Base-by-base conservation (phyloP, 2,113 vertebrate genomes). In the Gambusia affinis region DNA sequence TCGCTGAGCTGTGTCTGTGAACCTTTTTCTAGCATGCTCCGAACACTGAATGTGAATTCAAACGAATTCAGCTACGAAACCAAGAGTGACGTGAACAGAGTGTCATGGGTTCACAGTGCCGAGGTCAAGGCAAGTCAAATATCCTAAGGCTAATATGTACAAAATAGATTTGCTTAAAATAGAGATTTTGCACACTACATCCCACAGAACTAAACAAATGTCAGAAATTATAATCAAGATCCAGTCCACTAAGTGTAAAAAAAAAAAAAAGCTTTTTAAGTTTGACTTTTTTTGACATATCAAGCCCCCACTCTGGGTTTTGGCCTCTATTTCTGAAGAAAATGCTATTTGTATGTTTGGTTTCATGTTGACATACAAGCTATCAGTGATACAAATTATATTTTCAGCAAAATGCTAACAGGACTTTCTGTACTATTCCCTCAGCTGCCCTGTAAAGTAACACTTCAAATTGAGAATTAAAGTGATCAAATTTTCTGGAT, bases 1-100 rank as follows among this genome's bases (percentile, higher is more conserved):
- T 69, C 51, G 30, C 84, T 81, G 76, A 42, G 70, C 69, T 47
- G 67, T 33, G 61, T 47, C 79, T 86, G 64, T 24, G 2, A 76
- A 67, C 61, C 61, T 75, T 42, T 47, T 64, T 65, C 42, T 29
- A 0, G 2, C 30, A 63, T 28, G 35, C 44, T 31, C 31, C 31
- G 35, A 75, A 66, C 29, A 61, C 17, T 17, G 71, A 65, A 37
- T 12, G 44, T 27, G 27, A 27, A 27, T 27, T 27, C 27, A n/a
- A 81, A 33, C 28, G 69, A 42, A 24, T 57, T 63, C 75, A 35
- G 75, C 67, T 42, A 29, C 42, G 30, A 79, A 39, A 47, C 71
- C 42, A 42, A 62, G 35, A 4, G 79, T 64, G 42, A 54, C 62
- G 17, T 29, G 47, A 60, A 29, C 19, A 64, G 27, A 24, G 22